phyloP scores from a whole-genome alignment of 2,888 invertebrate genomes.

The Chaitophorus viminalis region DNA sequence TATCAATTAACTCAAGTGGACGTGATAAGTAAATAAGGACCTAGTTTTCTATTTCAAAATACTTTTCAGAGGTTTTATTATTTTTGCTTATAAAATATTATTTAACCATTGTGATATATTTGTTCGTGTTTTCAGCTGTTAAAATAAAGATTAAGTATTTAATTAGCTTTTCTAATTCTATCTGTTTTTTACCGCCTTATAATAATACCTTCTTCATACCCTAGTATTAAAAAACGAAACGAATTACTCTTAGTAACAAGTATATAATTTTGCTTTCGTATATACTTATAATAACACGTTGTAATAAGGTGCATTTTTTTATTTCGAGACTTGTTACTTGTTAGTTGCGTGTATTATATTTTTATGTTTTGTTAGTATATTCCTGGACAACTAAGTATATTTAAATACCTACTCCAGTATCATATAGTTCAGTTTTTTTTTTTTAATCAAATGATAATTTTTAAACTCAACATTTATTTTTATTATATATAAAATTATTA shows the following conservation, averaged over 20 bases:
- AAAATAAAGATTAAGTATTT: constrained; percentile 22
- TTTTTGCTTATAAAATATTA: neutral
- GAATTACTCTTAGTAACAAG: constrained; percentile 38
- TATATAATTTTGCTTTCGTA: constrained; percentile 44
- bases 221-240: constrained; percentile 37
- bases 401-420: neutral
- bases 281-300: constrained; percentile 37
- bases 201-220: constrained; percentile 38
- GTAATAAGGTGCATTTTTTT: constrained; percentile 2
- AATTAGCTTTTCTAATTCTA: constrained; percentile 18
- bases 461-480: neutral
- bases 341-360: constrained; percentile 10
- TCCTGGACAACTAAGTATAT: neutral
- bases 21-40: neutral
- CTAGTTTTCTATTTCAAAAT: neutral
- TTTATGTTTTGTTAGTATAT: neutral
- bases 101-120: too few relatives aligned
- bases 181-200: constrained; percentile 15
- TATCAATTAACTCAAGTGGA: neutral
- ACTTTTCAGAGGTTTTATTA: neutral
- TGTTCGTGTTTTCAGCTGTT: neutral
- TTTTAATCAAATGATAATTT: neutral
- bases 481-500: neutral
- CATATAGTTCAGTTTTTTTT: neutral
- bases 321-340: neutral